Evolutionary conservation across 2,888 invertebrate genomes (phyloP).

Genomic region (Hypercompe scribonia): DNA sequence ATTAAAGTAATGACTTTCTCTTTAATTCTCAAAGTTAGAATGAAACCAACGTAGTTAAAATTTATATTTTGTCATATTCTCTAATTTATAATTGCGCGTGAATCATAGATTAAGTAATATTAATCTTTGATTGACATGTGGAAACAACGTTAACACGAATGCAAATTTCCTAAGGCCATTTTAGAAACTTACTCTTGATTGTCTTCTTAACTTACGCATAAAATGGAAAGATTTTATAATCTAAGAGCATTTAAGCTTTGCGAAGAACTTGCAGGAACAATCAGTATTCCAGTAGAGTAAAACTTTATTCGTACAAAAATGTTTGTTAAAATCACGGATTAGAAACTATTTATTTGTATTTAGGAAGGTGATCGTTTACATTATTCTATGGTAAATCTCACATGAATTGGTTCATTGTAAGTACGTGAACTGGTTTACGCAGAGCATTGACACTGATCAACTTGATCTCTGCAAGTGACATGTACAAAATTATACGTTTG

Average conservation of each 20-base stretch:
- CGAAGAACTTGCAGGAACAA: neutral
- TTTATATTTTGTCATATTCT: neutral
- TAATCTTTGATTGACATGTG: neutral
- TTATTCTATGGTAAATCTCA: slow-evolving; percentile 37
- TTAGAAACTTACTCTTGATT: neutral
- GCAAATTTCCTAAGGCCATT: neutral
- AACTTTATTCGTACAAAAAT: neutral
- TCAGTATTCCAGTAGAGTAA: neutral
- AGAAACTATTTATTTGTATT: slow-evolving; percentile 28
- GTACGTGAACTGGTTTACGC: slow-evolving; percentile 42
- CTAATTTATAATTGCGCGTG: neutral
- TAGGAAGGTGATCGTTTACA: slow-evolving; percentile 22
- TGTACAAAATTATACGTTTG: slow-evolving; percentile 26
- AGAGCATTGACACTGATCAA: slow-evolving; percentile 52
- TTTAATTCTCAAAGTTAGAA: neutral
- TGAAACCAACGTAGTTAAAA: neutral
- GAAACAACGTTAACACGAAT: neutral
- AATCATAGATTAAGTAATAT: no score
- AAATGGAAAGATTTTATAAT: neutral
- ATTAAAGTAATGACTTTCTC: neutral
- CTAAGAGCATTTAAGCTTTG: neutral
- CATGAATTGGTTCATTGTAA: slow-evolving; percentile 36
- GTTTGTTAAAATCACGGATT: neutral
- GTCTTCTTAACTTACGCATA: neutral
- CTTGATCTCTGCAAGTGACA: slow-evolving; percentile 37